Base-by-base conservation (phyloP, 1,140 invertebrate genomes). In the Drosophila auraria region DNA sequence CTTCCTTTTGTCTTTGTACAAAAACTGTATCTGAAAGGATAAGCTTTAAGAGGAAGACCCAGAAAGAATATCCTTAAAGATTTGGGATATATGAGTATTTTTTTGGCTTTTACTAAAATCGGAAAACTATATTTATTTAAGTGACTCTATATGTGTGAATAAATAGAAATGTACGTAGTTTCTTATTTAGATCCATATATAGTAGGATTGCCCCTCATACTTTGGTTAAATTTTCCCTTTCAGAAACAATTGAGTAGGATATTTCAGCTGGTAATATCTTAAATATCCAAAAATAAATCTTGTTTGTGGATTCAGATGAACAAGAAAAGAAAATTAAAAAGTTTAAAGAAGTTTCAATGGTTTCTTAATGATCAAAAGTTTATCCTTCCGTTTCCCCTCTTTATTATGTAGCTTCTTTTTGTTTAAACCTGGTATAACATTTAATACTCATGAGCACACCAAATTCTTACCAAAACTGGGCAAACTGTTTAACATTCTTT, bases 401-500 rank as follows among this genome's bases (percentile, higher is more conserved):
- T 56, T 38, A 9, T 15, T 3, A n/a, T 53, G 17, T 3, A 20
- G 2, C 11, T n/a, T n/a, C 15, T 33, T 11, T 23, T 51, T 11
- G 23, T 15, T 14, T 27, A 23, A 6, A 11, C 0, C 3, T 9
- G 9, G 14, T 6, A 20, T 12, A 33, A 14, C 6, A 27, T n/a
- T 44, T 7, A 20, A 20, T 30, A 30, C 17, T 20, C 12, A 23
- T 12, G 6, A 20, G 3, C 9, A 38, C 20, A 20, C 14, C 25
- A 3, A 51, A 38, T 50, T 71, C 86, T 90, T 90, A 90, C 86
- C 86, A 77, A 70, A 80, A 82, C 57, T 69, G 57, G 66, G 59
- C 40, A 62, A 77, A 66, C 71, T 77, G 68, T 80, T 77, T 82
- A 82, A 77, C 86, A 90, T 90, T 70, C 71, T 90, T 65, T 59